These are phyloP conservation scores for Pseudochirops corinnae DNA, from an alignment of 2,797 vertebrate species.

Conservation along the genomic window DNA sequence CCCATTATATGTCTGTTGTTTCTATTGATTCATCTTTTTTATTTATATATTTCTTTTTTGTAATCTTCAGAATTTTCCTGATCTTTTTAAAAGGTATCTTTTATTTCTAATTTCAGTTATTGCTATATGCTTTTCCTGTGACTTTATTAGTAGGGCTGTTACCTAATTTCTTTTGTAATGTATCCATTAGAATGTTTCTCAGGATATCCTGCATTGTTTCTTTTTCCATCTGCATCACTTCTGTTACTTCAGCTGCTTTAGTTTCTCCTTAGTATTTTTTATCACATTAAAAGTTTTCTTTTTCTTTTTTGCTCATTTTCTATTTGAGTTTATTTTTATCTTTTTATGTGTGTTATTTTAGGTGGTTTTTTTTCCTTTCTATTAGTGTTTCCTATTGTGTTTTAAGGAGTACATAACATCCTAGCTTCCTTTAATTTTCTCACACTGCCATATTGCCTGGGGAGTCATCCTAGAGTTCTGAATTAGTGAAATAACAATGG, in stretches of 20 bases:
- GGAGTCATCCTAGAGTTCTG: neutral
- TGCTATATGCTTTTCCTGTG: neutral
- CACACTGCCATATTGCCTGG: neutral
- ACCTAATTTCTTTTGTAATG: neutral
- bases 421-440: neutral
- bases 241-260: neutral
- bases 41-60: neutral
- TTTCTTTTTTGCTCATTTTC: neutral
- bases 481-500: neutral
- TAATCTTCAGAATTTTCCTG: neutral
- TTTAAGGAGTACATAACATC: neutral
- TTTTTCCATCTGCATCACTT: neutral
- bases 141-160: neutral
- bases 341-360: neutral
- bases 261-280: neutral
- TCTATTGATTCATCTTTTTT: neutral
- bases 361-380: neutral
- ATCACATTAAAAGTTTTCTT: neutral
- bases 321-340: neutral
- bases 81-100: neutral
- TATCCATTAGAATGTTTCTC: neutral
- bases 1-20: neutral
- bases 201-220: neutral
- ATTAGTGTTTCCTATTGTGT: neutral
- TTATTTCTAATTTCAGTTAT: neutral